Evolutionary conservation across 2,113 vertebrate species (phyloP).

Genomic region (Crotophaga sulcirostris): DNA sequence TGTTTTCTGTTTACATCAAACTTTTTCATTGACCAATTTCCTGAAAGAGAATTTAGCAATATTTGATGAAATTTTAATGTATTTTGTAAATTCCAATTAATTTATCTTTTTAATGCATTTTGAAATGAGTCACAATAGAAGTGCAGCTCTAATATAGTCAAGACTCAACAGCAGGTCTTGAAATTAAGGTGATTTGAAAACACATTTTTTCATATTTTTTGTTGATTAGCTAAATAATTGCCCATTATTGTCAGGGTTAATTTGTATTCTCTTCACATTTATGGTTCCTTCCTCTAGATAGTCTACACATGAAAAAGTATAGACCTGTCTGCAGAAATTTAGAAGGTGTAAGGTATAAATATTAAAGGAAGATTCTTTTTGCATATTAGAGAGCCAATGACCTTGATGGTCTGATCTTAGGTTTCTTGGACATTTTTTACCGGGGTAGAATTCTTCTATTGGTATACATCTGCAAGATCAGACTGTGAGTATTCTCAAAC

Average conservation of each 20-base stretch:
- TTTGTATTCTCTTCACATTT: background rate
- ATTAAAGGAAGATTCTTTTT: background rate
- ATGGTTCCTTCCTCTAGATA: background rate
- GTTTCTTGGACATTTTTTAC: background rate
- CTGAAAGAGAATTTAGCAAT: background rate
- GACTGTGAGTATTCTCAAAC: background rate
- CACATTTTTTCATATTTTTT: background rate
- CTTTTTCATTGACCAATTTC: background rate
- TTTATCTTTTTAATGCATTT: background rate
- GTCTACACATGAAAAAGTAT: background rate
- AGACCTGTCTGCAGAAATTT: background rate
- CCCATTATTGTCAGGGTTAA: accelerated
- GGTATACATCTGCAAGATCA: background rate
- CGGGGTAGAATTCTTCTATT: accelerated
- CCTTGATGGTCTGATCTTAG: background rate
- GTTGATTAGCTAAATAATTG: background rate
- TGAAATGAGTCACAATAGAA: background rate
- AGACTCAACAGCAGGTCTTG: background rate
- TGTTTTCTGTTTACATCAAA: background rate
- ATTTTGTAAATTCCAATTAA: background rate
- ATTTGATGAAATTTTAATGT: background rate
- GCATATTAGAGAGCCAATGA: background rate
- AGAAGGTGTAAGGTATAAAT: background rate
- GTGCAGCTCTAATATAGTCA: background rate
- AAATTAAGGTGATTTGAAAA: background rate